Evolutionary conservation across 2,888 invertebrate species (phyloP).

Genomic region (Nemurella pictetii): DNA sequence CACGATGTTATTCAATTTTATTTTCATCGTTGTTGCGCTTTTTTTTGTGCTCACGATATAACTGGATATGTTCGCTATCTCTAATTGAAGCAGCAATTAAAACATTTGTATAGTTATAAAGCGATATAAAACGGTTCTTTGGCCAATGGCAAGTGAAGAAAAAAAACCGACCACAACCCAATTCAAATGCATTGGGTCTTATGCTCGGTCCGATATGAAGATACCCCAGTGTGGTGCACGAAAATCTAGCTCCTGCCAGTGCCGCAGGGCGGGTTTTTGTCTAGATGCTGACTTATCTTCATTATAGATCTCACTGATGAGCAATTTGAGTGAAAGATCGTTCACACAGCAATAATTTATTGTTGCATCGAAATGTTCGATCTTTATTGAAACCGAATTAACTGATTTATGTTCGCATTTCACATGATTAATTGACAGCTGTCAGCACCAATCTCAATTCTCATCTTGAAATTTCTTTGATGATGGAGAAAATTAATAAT

Average conservation of each 20-base stretch:
- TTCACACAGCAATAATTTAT: conserved; percentile 29
- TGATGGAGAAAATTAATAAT: conserved; percentile 23
- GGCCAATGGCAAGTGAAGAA: neutral
- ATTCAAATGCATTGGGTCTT: neutral
- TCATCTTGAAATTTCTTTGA: conserved; percentile 26
- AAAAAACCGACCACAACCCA: neutral
- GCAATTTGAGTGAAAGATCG: conserved; percentile 14
- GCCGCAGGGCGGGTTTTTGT: conserved; percentile 1
- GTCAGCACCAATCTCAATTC: conserved; percentile 32
- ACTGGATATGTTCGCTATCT: neutral
- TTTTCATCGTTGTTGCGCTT: neutral
- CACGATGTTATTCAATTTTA: neutral
- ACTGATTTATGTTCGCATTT: conserved; percentile 16
- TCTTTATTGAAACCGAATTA: conserved; percentile 26
- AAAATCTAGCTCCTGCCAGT: neutral
- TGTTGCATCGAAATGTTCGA: conserved; percentile 14
- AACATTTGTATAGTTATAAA: neutral
- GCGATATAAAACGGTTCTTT: neutral
- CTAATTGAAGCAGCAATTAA: neutral
- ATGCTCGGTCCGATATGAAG: neutral
- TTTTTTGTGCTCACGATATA: neutral
- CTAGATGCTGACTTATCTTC: neutral
- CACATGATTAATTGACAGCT: conserved; percentile 26
- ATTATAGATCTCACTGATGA: conserved; percentile 20
- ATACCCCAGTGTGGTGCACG: neutral